phyloP scores from a whole-genome alignment of 2,888 invertebrate genomes.

The Cerastis rubricosa region DNA sequence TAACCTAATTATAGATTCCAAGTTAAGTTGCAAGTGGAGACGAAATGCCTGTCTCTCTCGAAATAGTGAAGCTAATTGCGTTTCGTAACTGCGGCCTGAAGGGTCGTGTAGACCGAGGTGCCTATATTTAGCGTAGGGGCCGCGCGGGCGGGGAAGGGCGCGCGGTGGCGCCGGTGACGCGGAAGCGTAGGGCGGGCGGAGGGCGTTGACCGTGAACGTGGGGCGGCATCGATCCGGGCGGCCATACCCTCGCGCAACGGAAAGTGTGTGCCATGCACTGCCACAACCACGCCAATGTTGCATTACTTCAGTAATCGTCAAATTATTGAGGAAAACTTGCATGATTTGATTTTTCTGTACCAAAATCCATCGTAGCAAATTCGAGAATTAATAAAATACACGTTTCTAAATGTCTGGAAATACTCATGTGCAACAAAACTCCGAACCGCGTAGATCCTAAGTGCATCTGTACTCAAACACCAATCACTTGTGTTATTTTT shows the following conservation, averaged over 20 bases:
- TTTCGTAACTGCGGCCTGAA: constrained; percentile 86
- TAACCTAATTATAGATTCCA: constrained; percentile 66
- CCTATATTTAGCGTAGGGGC: constrained; percentile 82
- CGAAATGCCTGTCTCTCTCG: constrained; percentile 76
- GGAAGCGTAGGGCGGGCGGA: constrained; percentile 90
- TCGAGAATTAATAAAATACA: not conserved
- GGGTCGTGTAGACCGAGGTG: constrained; percentile 82
- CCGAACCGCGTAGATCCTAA: constrained; percentile 1
- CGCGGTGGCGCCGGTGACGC: constrained; percentile 81
- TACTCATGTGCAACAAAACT: not conserved
- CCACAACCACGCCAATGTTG: constrained; percentile 47
- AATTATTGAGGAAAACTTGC: not conserved
- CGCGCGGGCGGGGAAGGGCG: constrained; percentile 61
- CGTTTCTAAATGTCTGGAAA: not conserved
- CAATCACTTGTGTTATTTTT: constrained; percentile 18
- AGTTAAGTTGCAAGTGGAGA: constrained; percentile 69
- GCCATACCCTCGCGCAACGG: constrained; percentile 90
- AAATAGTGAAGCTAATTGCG: constrained; percentile 88
- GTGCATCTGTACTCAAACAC: constrained; percentile 11
- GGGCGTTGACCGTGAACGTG: constrained; percentile 91
- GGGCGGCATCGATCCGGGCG: constrained; percentile 88
- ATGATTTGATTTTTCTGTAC: not conserved
- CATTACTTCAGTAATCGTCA: constrained; percentile 27
- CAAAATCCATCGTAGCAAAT: not conserved
- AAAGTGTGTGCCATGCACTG: constrained; percentile 78